Conservation (phyloP, 2,888 invertebrate genomes). For the Epicampocera succincta region DNA sequence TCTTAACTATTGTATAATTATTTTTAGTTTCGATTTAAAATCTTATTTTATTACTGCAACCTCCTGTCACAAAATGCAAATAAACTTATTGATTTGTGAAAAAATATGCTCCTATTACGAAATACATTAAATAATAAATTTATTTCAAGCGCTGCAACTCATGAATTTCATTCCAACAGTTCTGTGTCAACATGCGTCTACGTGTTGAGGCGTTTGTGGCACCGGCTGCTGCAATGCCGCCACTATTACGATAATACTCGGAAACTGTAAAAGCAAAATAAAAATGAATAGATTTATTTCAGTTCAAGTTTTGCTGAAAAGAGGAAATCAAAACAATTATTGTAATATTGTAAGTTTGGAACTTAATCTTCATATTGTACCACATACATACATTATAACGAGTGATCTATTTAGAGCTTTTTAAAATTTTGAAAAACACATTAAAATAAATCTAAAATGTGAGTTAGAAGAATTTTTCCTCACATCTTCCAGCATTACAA, state of each 20-base stretch:
- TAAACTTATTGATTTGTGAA: no score
- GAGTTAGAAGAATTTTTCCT: no score
- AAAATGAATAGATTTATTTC: not conserved
- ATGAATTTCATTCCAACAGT: slow-evolving; percentile 82
- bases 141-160: slow-evolving; percentile 80
- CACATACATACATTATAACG: no score
- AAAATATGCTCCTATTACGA: no score
- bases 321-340: not conserved
- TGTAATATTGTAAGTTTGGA: no score
- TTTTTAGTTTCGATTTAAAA: not conserved
- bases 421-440: no score
- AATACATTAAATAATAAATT: slow-evolving; percentile 24
- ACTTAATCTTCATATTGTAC: no score
- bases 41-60: not conserved
- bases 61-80: no score
- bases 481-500: no score
- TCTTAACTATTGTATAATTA: no score
- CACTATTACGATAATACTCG: slow-evolving; percentile 81
- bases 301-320: not conserved
- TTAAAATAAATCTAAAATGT: no score
- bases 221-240: slow-evolving; percentile 29
- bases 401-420: no score
- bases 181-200: slow-evolving; percentile 79
- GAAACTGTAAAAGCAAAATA: slow-evolving; percentile 77
- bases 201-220: slow-evolving; percentile 79